Conservation (phyloP, 2,113 vertebrate species). For the Notothenia rossii region DNA sequence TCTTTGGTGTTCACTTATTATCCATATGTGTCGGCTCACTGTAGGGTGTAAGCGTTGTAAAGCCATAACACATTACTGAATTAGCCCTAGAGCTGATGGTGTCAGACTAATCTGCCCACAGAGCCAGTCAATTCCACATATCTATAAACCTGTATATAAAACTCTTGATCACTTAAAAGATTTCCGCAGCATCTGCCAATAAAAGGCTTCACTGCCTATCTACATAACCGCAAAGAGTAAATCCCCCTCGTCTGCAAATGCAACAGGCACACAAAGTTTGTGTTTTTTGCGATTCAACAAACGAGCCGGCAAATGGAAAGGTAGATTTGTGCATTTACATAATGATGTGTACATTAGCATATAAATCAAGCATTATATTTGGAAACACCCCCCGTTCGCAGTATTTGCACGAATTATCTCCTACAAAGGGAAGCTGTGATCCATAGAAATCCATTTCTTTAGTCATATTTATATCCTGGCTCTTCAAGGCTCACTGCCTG, state of each 20-base stretch:
- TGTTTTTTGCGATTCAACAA: conserved; percentile 70
- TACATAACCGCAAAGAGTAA: conserved; percentile 25
- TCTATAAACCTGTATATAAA: conserved; percentile 56
- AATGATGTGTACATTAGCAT: conserved; percentile 80
- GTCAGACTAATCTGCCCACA: conserved; percentile 47
- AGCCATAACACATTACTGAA: conserved; percentile 35
- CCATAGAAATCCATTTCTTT: conserved; percentile 80
- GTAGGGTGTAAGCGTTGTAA: conserved; percentile 31
- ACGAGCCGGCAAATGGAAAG: conserved; percentile 66
- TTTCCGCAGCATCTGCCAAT: conserved; percentile 34
- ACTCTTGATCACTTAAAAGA: conserved; percentile 63
- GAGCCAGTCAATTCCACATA: conserved; percentile 24
- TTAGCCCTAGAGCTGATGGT: conserved; percentile 21
- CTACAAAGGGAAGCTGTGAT: conserved; percentile 71
- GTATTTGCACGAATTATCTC: conserved; percentile 68
- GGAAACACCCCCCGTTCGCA: conserved; percentile 52
- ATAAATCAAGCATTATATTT: conserved; percentile 81
- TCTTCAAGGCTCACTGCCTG: conserved; percentile 58
- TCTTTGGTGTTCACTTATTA: conserved; percentile 21
- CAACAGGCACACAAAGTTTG: conserved; percentile 56
- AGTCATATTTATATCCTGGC: conserved; percentile 70
- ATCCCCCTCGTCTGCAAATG: conserved; percentile 46
- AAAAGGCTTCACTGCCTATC: conserved; percentile 37
- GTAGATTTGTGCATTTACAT: conserved; percentile 74
- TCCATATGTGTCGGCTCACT: conserved; percentile 30